A percentile compares a stretch with the other conserved stretches of the same genome.
phyloP scores from a whole-genome alignment of 2,888 invertebrate species.

The Drosophila ochracea region DNA sequence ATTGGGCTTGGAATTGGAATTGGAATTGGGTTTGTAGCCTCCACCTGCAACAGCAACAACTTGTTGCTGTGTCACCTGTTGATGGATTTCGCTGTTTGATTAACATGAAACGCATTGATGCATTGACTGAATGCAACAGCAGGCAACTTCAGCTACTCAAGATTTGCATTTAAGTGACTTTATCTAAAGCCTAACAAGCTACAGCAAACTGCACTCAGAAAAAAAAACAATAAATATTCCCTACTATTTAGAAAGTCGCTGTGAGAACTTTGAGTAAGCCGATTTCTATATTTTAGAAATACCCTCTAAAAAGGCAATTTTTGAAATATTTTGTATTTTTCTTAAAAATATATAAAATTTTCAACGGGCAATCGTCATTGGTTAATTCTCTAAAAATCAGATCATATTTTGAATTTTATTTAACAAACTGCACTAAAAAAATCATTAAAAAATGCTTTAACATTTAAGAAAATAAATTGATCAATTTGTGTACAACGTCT shows the following conservation, averaged over 20 bases:
- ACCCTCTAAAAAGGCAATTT: background rate
- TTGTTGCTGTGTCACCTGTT: conserved; percentile 77
- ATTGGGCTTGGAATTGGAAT: conserved; percentile 29
- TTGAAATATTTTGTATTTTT: background rate
- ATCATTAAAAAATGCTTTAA: background rate
- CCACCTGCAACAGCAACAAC: conserved; percentile 43
- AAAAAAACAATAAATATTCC: background rate
- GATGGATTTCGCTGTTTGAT: conserved; percentile 80
- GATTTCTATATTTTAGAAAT: background rate
- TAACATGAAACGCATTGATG: conserved; percentile 78
- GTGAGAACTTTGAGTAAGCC: background rate
- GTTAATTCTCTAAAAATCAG: background rate
- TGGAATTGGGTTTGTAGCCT: conserved; percentile 30
- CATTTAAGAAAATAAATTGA: background rate
- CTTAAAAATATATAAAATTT: background rate
- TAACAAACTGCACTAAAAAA: too few relatives aligned
- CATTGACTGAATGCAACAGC: conserved; percentile 59
- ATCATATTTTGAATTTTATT: background rate
- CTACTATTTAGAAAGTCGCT: background rate
- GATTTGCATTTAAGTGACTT: conserved; percentile 66
- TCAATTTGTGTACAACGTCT: background rate
- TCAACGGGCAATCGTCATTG: background rate
- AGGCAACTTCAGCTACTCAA: conserved; percentile 27
- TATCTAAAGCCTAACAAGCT: conserved; percentile 38
- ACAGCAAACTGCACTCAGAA: conserved; percentile 1